These are phyloP conservation scores for Seira sanloemensis DNA, from an alignment of 2,888 invertebrate species.

Conservation along the genomic window DNA sequence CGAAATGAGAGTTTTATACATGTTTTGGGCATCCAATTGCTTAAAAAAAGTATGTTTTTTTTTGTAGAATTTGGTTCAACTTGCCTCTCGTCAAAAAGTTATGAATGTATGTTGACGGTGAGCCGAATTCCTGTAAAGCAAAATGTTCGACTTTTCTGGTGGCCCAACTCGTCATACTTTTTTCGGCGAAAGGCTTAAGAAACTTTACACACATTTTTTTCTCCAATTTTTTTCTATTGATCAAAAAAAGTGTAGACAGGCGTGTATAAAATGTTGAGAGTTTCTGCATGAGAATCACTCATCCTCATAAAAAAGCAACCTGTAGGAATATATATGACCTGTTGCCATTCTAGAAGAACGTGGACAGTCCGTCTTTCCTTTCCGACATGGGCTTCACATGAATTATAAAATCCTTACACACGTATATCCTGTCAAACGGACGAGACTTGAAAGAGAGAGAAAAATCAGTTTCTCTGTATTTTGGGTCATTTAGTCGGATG, in stretches of 20 bases:
- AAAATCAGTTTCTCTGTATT: too few relatives aligned
- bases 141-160: constrained; percentile 13
- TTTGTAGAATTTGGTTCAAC: neutral
- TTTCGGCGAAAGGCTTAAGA: constrained; percentile 1
- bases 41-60: neutral
- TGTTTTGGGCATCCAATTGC: too few relatives aligned
- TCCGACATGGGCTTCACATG: too few relatives aligned
- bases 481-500: too few relatives aligned
- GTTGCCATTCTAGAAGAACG: constrained; percentile 42
- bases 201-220: neutral
- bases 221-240: constrained; percentile 2
- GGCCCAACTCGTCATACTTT: constrained; percentile 30
- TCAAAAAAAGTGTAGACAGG: constrained; percentile 32
- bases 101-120: neutral
- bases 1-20: too few relatives aligned
- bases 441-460: too few relatives aligned
- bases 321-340: constrained; percentile 36
- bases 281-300: constrained; percentile 18
- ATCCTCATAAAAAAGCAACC: constrained; percentile 9
- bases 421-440: too few relatives aligned
- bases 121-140: constrained; percentile 25
- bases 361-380: constrained; percentile 27
- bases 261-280: constrained; percentile 24
- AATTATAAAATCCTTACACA: too few relatives aligned
- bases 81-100: neutral